Conservation (phyloP, 2,113 vertebrate species). For the Blennius ocellaris region DNA sequence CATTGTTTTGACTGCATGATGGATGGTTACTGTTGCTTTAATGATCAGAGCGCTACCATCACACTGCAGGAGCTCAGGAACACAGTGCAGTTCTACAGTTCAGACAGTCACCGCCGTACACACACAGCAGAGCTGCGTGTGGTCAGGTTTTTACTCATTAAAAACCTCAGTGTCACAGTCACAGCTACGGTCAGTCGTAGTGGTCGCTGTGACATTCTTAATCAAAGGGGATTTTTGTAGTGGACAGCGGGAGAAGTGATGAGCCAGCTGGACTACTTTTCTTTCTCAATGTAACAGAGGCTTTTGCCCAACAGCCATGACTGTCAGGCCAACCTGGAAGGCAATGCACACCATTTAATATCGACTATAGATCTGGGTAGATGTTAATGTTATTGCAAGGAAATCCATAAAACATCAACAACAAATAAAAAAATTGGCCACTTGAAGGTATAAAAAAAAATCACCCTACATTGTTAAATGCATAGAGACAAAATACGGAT, state of each 20-base stretch:
- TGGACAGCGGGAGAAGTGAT: background rate
- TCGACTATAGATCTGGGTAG: too few species aligned
- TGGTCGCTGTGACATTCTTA: too few species aligned
- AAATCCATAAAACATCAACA: too few species aligned
- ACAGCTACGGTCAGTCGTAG: background rate
- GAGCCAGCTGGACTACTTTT: slow-evolving; percentile 6
- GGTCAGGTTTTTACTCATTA: background rate
- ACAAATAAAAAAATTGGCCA: too few species aligned
- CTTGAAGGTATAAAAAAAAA: too few species aligned
- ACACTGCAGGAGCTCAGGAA: background rate
- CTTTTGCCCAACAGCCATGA: too few species aligned
- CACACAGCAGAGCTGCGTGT: background rate
- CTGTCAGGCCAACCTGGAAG: too few species aligned
- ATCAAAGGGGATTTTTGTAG: background rate
- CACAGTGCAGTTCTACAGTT: background rate
- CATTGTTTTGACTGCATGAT: background rate
- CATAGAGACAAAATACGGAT: too few species aligned
- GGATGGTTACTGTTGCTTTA: background rate
- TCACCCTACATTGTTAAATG: too few species aligned
- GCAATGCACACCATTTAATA: too few species aligned
- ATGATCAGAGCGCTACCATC: background rate
- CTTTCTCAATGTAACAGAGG: background rate
- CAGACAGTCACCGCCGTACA: background rate
- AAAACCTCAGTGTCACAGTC: slow-evolving; percentile 10
- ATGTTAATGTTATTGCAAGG: too few species aligned